Evolutionary conservation across 2,113 vertebrate genomes (phyloP), one percentile per base, ranked within the genome.

Genomic region (Deroptyus accipitrinus): DNA sequence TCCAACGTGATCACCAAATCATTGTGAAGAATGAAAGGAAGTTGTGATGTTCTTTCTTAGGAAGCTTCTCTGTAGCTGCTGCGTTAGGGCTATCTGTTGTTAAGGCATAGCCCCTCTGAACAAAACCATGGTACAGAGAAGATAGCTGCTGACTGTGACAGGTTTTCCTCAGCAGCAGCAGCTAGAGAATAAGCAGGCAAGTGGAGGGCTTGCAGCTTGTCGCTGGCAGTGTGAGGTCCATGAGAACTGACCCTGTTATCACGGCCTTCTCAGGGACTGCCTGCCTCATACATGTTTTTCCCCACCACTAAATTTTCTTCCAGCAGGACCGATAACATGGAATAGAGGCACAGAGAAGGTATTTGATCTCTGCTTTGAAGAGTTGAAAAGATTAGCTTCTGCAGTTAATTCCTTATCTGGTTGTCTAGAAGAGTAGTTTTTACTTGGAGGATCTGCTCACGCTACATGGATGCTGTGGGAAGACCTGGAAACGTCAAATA

Each of bases 161-260:
- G 54, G 64, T 44, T 57, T 33, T 30, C 49, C 37, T 6, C n/a
- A 25, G 41, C 63, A 62, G 49, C 55, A 48, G 44, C 22, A 66
- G 25, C 37, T 35, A 22, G 48, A 73, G 49, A 46, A 0, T 10
- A 2, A 22, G 81, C 31, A 3, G 44, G 25, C 54, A 42, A n/a
- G 51, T 1, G 1, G 22, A 16, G 54, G 37, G 64, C 42, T 48
- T 0, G 0, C 2, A 1, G 49, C 0, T 0, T 6, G 8, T 17
- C 30, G 78, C 37, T 27, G 49, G 49, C 15, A 8, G 52, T 4
- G 19, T 31, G 10, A 46, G 27, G 24, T 61, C 79, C 28, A 0
- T 19, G 17, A 75, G 70, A 73, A 1, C 25, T 9, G 48, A n/a
- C 30, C 28, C 31, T 30, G 25, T 42, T 57, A 13, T 16, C 22